Percentiles rank a stretch among this genome's conserved stretches.
These are phyloP conservation scores for Origma solitaria DNA, from an alignment of 2,113 vertebrate species.

Conservation along the genomic window DNA sequence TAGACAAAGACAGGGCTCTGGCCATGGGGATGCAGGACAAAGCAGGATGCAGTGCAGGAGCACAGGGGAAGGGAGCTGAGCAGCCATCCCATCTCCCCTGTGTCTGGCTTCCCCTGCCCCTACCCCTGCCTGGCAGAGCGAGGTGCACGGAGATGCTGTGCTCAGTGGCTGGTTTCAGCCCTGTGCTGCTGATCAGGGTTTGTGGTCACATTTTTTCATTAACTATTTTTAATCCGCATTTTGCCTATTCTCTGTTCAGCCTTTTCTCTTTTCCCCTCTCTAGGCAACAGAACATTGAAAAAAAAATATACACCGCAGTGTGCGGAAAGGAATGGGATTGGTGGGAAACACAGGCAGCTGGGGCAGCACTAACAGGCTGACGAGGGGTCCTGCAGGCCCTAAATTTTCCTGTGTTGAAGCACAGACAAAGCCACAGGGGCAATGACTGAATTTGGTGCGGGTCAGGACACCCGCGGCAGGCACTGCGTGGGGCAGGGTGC, in stretches of 20 bases:
- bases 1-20: background rate
- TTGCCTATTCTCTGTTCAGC: background rate
- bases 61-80: background rate
- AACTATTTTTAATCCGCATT: constrained; percentile 54
- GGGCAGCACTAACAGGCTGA: background rate
- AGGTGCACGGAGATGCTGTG: background rate
- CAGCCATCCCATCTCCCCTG: background rate
- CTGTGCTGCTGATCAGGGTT: background rate
- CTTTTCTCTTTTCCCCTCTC: constrained; percentile 9
- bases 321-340: background rate
- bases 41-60: background rate
- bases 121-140: background rate
- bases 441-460: background rate
- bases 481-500: fast-evolving
- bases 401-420: background rate
- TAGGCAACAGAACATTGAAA: constrained; percentile 17
- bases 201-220: constrained; percentile 44
- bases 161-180: background rate
- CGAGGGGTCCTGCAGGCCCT: background rate
- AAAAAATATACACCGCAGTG: background rate
- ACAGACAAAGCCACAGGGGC: background rate
- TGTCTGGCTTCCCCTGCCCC: fast-evolving
- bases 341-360: background rate
- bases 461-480: background rate
- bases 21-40: fast-evolving